phyloP scores from a whole-genome alignment of 2,797 vertebrate species.

The Sebastes cheni region DNA sequence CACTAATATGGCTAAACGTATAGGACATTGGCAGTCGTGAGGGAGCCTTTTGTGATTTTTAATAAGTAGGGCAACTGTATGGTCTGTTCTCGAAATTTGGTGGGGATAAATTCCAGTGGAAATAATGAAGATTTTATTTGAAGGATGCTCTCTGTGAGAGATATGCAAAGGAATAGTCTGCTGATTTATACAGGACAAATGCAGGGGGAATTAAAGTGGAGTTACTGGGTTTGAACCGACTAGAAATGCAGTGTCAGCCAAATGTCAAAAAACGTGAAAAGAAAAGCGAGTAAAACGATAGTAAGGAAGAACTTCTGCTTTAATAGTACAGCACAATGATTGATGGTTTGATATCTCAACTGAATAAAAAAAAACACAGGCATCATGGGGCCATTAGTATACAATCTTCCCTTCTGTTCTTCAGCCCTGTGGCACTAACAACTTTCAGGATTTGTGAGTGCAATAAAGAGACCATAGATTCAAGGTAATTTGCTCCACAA shows the following conservation, averaged over 20 bases:
- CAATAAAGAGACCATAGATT: constrained; percentile 78
- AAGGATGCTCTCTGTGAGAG: neutral
- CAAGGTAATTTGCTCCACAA: constrained; percentile 78
- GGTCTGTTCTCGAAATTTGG: neutral
- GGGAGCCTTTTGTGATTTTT: neutral
- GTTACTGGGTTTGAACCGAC: neutral
- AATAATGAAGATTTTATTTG: neutral
- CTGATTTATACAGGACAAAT: neutral
- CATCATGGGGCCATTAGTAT: constrained; percentile 72
- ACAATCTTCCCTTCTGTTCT: constrained; percentile 64
- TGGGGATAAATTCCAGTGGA: neutral
- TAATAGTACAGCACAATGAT: constrained; percentile 42
- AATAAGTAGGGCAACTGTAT: neutral
- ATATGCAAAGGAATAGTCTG: neutral
- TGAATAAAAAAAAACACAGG: constrained; percentile 45
- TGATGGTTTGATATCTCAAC: constrained; percentile 61
- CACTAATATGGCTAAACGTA: neutral
- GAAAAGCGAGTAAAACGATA: constrained; percentile 18
- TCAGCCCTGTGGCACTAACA: constrained; percentile 71
- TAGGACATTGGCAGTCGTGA: neutral
- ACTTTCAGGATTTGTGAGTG: constrained; percentile 75
- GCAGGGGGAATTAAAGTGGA: constrained; percentile 1
- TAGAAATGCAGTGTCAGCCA: constrained; percentile 17
- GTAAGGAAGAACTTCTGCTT: constrained; percentile 23
- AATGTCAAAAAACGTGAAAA: constrained; percentile 30